These are phyloP conservation scores for Astropecten irregularis DNA, from an alignment of 53 echinoderm and acorn worm genomes.

Conservation along the genomic window DNA sequence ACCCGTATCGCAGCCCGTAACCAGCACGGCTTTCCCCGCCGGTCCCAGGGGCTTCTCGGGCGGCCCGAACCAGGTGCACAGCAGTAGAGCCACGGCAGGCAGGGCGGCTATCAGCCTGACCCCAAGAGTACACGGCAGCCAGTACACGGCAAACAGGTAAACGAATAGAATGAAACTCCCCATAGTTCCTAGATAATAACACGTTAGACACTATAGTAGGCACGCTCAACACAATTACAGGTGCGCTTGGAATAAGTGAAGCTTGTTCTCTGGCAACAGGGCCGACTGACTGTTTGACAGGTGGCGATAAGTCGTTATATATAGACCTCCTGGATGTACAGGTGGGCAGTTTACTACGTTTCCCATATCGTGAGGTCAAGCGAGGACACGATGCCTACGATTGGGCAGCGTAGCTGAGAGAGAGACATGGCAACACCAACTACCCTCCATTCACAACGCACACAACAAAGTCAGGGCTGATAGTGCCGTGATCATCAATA, in stretches of 20 bases:
- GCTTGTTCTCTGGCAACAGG: constrained; percentile 7
- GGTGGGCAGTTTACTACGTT: constrained; percentile 39
- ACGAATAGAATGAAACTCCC: constrained; percentile 3
- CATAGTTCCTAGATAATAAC: not conserved
- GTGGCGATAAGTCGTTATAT: constrained; percentile 48
- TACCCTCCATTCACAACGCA: not conserved
- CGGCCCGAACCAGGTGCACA: constrained; percentile 25
- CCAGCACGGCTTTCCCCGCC: constrained; percentile 69
- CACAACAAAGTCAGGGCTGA: constrained; percentile 24
- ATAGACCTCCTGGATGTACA: constrained; percentile 44
- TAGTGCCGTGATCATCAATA: not conserved
- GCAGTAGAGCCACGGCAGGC: constrained; percentile 26
- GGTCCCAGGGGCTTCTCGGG: constrained; percentile 31
- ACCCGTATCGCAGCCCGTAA: constrained; percentile 82
- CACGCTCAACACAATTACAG: constrained; percentile 7
- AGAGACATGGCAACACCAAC: no score
- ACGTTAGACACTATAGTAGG: no score
- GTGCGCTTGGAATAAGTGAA: constrained; percentile 26
- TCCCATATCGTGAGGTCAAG: constrained; percentile 31
- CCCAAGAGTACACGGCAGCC: constrained; percentile 14
- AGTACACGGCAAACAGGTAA: constrained; percentile 44
- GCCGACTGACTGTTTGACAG: constrained; percentile 39
- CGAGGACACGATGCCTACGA: constrained; percentile 38
- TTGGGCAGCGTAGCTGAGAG: not conserved
- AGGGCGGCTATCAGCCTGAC: constrained; percentile 25